phyloP scores from a whole-genome alignment of 2,888 invertebrate species.

The Andrena praecox region DNA sequence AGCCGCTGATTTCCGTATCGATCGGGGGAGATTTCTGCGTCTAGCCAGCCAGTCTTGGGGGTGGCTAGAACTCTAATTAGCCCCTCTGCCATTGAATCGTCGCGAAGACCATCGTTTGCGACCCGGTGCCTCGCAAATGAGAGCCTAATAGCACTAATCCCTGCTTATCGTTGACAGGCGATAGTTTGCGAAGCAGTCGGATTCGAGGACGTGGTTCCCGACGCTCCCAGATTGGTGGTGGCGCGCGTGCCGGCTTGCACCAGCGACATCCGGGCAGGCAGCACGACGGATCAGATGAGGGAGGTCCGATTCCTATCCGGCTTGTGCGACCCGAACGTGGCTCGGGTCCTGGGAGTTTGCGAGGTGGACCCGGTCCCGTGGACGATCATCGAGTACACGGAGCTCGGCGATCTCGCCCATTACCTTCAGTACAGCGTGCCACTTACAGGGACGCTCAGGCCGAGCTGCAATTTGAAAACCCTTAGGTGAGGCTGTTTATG shows the following conservation, averaged over 20 bases:
- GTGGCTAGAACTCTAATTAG: not conserved
- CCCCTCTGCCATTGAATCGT: too few species aligned
- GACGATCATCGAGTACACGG: conserved; percentile 91
- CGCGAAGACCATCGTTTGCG: too few species aligned
- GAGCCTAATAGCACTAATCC: not conserved
- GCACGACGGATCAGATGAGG: conserved; percentile 85
- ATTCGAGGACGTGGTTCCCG: conserved; percentile 85
- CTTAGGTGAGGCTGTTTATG: conserved; percentile 78
- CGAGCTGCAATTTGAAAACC: conserved; percentile 83
- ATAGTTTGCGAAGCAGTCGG: conserved; percentile 87
- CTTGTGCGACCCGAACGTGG: conserved; percentile 89
- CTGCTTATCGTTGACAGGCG: conserved; percentile 84
- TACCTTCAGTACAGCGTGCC: conserved; percentile 86
- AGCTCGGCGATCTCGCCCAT: conserved; percentile 91
- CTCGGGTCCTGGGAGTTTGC: conserved; percentile 88
- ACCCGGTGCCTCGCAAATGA: not conserved
- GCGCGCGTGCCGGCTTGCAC: conserved; percentile 85
- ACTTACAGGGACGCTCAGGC: conserved; percentile 81
- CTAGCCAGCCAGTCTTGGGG: conserved; percentile 19
- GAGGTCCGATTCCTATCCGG: conserved; percentile 90
- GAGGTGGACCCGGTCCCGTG: conserved; percentile 87
- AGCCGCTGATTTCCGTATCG: conserved; percentile 28
- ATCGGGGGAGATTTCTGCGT: conserved; percentile 33
- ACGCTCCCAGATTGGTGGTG: conserved; percentile 86
- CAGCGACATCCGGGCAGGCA: conserved; percentile 84